phyloP scores from a whole-genome alignment of 2,113 vertebrate genomes.

The Elgaria multicarinata region DNA sequence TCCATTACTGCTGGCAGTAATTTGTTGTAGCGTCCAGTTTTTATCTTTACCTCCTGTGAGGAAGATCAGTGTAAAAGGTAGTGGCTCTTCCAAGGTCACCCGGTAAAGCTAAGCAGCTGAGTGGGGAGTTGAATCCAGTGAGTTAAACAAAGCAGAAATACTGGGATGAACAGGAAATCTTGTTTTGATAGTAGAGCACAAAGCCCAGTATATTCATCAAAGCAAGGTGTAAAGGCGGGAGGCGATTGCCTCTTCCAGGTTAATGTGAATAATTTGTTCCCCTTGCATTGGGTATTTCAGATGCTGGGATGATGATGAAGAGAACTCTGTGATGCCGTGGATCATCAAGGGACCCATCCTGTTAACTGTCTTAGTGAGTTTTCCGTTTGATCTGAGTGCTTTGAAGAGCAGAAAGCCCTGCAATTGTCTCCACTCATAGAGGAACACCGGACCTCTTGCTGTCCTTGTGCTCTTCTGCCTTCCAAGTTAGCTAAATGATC shows the following conservation, averaged over 20 bases:
- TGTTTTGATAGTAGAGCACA: neutral
- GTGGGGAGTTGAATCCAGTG: too few species aligned
- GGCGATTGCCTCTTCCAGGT: neutral
- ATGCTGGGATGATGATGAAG: constrained; percentile 81
- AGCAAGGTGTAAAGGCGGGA: neutral
- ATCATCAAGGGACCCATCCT: constrained; percentile 81
- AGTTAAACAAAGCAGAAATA: neutral
- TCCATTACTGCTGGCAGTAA: too few species aligned
- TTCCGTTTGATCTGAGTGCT: constrained; percentile 23
- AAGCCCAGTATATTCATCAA: neutral
- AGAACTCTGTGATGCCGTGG: constrained; percentile 73
- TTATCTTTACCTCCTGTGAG: too few species aligned
- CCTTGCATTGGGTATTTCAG: constrained; percentile 38
- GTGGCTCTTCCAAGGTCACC: too few species aligned
- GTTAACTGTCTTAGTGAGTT: constrained; percentile 75
- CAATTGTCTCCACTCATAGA: neutral
- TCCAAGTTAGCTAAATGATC: neutral
- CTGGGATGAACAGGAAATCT: too few species aligned
- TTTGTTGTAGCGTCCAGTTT: too few species aligned
- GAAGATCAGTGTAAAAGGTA: too few species aligned
- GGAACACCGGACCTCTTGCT: neutral
- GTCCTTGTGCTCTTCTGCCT: neutral
- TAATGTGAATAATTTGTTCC: neutral
- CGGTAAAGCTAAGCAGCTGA: too few species aligned
- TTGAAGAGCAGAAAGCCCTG: constrained; percentile 3